Evolutionary conservation across 2,888 invertebrate genomes (phyloP), one percentile per base, ranked within the genome.

Genomic region (Nemotelus nigrinus): DNA sequence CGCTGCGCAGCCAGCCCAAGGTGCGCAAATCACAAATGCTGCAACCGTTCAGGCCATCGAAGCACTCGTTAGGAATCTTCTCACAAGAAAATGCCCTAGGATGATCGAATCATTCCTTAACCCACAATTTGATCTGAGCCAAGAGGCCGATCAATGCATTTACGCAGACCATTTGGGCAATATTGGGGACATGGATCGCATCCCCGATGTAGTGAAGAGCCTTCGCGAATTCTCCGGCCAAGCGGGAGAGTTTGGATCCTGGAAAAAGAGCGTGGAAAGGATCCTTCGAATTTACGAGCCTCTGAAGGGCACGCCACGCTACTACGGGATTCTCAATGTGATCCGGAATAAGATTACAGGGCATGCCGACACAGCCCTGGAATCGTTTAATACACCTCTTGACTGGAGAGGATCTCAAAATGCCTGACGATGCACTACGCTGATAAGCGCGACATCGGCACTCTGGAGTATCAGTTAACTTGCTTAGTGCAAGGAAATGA

Each of bases 301-400:
- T 25, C 25, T 25, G 25, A 25, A 25, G 25, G 25, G 25, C 25
- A 25, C 25, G 25, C 25, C 25, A 25, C 25, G 25, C 25, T 25
- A 25, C 25, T 25, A 25, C 25, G 25, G 25, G 25, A 25, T 25
- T 25, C 25, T 25, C 8, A 55, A n/a, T 55, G 7, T 53, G 8
- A 70, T 78, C 3, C 39, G 80, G n/a, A 80, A 80, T n/a, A 79
- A 80, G 25, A 78, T 80, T 3, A 63, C 50, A 45, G 79, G 78
- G 8, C 44, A 72, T 4, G 78, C 77, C 2, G 79, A 79, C 41
- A 71, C 60, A 10, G 78, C 68, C 2, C 48, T 79, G 39, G 79
- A 80, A 45, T 79, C 78, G 0, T 80, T 78, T 50, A 79, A 77
- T 53, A 65, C 76, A 3, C 78, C 77, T n/a, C 55, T 79, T 25